These are phyloP conservation scores for Clepsis dumicolana DNA, from an alignment of 2,888 invertebrate genomes.

Conservation along the genomic window DNA sequence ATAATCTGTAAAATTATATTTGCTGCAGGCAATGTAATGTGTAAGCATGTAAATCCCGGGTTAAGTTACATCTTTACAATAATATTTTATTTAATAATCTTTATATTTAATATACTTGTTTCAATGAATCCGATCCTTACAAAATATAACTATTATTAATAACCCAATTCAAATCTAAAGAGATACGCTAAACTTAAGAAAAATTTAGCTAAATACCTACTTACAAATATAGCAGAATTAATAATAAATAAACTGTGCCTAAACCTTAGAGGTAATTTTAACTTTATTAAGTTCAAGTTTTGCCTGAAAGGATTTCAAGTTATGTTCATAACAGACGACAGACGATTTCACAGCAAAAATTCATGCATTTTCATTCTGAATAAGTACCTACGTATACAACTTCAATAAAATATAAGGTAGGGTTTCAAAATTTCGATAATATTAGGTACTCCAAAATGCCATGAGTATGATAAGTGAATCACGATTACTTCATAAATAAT, in stretches of 20 bases:
- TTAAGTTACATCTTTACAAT: too few species aligned
- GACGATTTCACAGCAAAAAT: neutral
- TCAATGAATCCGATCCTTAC: neutral
- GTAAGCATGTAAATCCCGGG: neutral
- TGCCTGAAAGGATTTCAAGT: neutral
- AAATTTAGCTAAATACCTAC: neutral
- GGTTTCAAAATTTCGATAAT: neutral
- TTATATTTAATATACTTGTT: too few species aligned
- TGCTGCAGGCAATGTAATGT: neutral
- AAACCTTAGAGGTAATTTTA: neutral
- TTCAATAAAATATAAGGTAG: neutral
- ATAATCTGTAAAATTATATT: neutral
- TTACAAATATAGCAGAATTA: neutral
- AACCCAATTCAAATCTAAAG: neutral
- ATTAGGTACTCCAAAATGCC: neutral
- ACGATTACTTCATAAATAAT: conserved; percentile 27
- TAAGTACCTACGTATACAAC: neutral
- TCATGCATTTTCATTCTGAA: neutral
- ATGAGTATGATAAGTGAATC: conserved; percentile 15
- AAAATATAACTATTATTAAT: neutral
- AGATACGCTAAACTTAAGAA: too few species aligned
- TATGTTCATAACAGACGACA: neutral
- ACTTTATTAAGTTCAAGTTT: neutral
- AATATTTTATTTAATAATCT: too few species aligned
- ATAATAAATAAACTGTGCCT: neutral